These are phyloP conservation scores for Gryllus longicercus DNA, from an alignment of 2,888 invertebrate species.

Conservation along the genomic window DNA sequence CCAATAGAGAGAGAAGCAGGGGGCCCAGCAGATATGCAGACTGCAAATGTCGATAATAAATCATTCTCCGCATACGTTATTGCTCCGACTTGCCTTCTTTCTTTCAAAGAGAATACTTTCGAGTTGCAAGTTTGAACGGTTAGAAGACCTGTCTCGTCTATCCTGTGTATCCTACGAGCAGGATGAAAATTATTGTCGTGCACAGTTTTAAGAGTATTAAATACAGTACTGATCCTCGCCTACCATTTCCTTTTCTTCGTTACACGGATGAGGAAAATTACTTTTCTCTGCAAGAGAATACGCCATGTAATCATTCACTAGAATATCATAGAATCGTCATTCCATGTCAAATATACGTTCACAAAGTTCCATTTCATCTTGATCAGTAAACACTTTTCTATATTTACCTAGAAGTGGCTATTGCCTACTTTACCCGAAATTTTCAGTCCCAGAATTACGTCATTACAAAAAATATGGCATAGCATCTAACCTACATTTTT, in stretches of 20 bases:
- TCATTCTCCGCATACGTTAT: constrained; percentile 21
- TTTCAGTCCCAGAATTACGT: too few species aligned
- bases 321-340: constrained; percentile 35
- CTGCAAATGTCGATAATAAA: constrained; percentile 20
- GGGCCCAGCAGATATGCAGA: not conserved
- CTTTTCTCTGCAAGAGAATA: constrained; percentile 36
- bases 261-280: constrained; percentile 34
- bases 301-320: constrained; percentile 31
- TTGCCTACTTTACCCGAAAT: too few species aligned
- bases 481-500: too few species aligned
- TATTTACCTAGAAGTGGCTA: not conserved
- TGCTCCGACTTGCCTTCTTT: constrained; percentile 22
- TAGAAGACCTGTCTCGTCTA: constrained; percentile 34
- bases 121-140: constrained; percentile 26
- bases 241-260: constrained; percentile 34
- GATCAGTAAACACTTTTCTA: not conserved
- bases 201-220: constrained; percentile 21
- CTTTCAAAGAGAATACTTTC: constrained; percentile 22
- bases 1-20: not conserved
- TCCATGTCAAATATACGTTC: constrained; percentile 32
- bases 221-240: constrained; percentile 34
- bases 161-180: constrained; percentile 32
- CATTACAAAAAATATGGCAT: too few species aligned
- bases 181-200: constrained; percentile 22
- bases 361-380: not conserved